Percentiles rank a stretch among this genome's conserved stretches.
Conservation (phyloP, 2,113 vertebrate genomes). For the Lagopus muta region DNA sequence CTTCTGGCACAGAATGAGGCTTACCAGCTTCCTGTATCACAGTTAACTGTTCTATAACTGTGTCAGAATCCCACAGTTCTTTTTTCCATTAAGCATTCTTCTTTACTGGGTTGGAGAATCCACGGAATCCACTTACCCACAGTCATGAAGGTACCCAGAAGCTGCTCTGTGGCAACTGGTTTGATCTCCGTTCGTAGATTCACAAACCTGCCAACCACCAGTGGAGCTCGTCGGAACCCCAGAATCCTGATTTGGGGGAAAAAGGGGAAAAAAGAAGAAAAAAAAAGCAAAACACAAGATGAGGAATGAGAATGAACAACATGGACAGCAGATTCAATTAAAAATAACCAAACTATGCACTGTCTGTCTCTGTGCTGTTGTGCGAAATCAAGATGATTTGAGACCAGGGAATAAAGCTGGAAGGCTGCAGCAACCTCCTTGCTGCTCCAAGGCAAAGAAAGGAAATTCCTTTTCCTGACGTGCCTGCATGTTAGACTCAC, state of each 20-base stretch:
- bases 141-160: constrained; percentile 93
- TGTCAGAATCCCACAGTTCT: not conserved
- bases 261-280: not conserved
- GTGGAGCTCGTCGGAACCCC: constrained; percentile 93
- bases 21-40: not conserved
- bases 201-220: constrained; percentile 93
- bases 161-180: constrained; percentile 94
- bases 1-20: not conserved
- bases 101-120: not conserved
- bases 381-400: not conserved
- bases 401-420: not conserved
- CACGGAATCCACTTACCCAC: constrained; percentile 81
- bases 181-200: constrained; percentile 95
- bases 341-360: not conserved
- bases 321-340: not conserved
- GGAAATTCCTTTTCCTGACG: not conserved
- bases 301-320: constrained; percentile 13
- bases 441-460: not conserved
- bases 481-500: not conserved
- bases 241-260: constrained; percentile 84
- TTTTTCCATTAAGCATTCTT: not conserved
- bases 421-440: not conserved
- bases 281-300: not conserved
- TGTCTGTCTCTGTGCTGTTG: not conserved
- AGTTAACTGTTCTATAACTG: not conserved